Evolutionary conservation across 2,888 invertebrate species (phyloP), one percentile per base, ranked within the genome.

Genomic region (Cacoxenus indagator): DNA sequence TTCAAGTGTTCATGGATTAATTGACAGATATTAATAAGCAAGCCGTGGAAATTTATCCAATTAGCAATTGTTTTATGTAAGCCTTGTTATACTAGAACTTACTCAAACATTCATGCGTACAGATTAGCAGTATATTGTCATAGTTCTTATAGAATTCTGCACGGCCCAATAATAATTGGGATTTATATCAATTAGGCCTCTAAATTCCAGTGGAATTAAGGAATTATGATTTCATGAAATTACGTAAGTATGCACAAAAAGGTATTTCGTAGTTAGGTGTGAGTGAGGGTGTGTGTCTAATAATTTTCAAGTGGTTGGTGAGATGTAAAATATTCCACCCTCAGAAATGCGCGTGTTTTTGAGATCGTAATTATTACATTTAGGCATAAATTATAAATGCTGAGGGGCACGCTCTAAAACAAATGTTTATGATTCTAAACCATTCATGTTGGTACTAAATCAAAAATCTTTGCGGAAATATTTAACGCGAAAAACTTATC

Each of bases 381-480:
- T n/a, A n/a, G n/a, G n/a, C n/a, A n/a, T n/a, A n/a, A n/a, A n/a
- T n/a, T n/a, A n/a, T 46, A 46, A 46, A 46, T 17, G 19, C 45
- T 46, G 46, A n/a, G n/a, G 17, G 19, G 46, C 46, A 19, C 46
- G 6, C 17, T 46, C 1, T n/a, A 19, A 46, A 46, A 19, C 46
- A 46, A 46, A n/a, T n/a, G n/a, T 79, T 80, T 76, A 78, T 73
- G 75, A 80, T 80, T 78, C 83, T 74, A 61, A 62, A 64, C 81
- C 83, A 82, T 73, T 75, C 76, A 73, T 71, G 76, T 29, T 27
- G 67, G 67, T 62, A 71, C 75, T 83, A 81, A 79, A 81, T 81
- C 83, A 81, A 81, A 78, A 73, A 70, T 75, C 67, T 67, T 17
- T 70, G 70, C 78, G 77, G 75, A 79, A 79, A 78, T 80, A 69